These are phyloP conservation scores for Phaethon lepturus DNA, from an alignment of 2,113 vertebrate genomes.

Conservation along the genomic window DNA sequence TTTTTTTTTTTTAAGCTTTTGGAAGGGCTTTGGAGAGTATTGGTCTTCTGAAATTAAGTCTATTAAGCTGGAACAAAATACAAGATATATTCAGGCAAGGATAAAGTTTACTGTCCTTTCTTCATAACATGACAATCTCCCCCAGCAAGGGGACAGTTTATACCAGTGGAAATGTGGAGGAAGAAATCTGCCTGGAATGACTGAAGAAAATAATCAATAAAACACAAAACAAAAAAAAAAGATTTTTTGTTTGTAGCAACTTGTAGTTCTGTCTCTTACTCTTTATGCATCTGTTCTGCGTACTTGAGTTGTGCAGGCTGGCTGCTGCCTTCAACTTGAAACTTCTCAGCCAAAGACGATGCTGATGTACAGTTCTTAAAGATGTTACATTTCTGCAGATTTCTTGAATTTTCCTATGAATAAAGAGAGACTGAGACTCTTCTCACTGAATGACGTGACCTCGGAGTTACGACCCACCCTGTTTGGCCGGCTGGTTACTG, in stretches of 20 bases:
- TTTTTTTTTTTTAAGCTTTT: neutral
- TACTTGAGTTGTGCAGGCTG: neutral
- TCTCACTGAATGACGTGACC: neutral
- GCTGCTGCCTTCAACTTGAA: neutral
- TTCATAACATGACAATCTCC: rapidly evolving
- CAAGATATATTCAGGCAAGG: neutral
- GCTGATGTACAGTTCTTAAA: neutral
- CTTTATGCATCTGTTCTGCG: neutral
- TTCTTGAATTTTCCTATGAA: neutral
- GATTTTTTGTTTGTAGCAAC: neutral
- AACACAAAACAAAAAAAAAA: neutral
- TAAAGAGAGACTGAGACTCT: neutral
- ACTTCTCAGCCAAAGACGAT: neutral
- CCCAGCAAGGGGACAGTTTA: neutral
- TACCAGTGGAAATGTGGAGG: neutral
- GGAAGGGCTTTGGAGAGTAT: neutral
- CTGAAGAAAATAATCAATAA: neutral
- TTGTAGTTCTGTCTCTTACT: neutral
- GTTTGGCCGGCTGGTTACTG: neutral
- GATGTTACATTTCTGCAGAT: neutral
- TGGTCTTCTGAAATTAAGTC: neutral
- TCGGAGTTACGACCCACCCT: neutral
- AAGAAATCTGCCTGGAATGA: neutral
- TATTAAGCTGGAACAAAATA: neutral
- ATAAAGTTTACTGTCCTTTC: neutral